phyloP scores from a whole-genome alignment of 2,113 vertebrate species.

The Podocnemis expansa region DNA sequence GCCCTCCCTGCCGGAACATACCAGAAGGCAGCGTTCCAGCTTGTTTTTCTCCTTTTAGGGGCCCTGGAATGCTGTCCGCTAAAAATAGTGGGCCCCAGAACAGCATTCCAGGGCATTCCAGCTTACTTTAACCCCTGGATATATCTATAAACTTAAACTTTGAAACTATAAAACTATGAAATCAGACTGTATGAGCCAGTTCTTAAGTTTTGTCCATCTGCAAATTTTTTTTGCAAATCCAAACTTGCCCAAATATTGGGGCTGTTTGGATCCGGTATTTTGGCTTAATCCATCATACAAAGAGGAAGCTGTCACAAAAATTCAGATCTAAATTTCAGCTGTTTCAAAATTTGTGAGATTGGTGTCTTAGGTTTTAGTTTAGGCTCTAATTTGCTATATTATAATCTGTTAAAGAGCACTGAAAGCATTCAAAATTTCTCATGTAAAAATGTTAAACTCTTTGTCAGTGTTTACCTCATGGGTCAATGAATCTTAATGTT shows the following conservation, averaged over 20 bases:
- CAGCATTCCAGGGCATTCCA: no score
- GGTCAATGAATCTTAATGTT: neutral
- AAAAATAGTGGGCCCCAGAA: no score
- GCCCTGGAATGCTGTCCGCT: no score
- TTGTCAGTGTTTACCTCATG: neutral
- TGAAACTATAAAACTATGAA: neutral
- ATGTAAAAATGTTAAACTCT: neutral
- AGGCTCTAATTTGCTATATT: neutral
- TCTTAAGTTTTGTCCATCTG: neutral
- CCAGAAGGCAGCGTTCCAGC: no score
- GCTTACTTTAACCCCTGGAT: no score
- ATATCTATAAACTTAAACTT: neutral
- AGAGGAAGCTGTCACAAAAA: neutral
- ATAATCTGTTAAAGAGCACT: neutral
- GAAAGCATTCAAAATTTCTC: neutral
- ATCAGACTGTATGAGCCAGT: neutral
- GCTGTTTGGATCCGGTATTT: neutral
- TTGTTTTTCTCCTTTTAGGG: no score
- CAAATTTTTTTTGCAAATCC: neutral
- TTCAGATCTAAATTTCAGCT: neutral
- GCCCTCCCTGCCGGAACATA: no score
- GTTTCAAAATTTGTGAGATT: neutral
- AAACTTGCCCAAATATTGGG: neutral
- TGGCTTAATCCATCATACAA: neutral
- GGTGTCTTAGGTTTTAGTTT: neutral